Evolutionary conservation across 2,113 vertebrate genomes (phyloP), one percentile per base, ranked within the genome.

Genomic region (Hiodon alosoides): DNA sequence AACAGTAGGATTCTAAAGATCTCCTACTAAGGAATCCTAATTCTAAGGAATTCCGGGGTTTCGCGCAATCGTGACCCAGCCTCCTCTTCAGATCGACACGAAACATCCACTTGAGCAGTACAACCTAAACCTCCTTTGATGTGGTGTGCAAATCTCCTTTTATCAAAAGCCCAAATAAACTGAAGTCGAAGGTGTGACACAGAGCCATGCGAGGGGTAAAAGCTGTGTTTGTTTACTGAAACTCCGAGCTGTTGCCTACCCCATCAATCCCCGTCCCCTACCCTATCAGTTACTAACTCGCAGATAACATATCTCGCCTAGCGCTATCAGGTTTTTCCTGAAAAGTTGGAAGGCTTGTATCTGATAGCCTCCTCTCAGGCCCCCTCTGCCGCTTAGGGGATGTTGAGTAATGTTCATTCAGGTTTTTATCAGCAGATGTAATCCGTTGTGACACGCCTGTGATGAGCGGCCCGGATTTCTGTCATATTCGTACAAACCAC

Each of bases 81-180:
- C 31, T 31, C 31, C 31, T 31, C 31, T 31, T 31, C 2, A 31
- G 31, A 31, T 31, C 31, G 31, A 31, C 31, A 31, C 31, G 31
- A 31, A 31, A 31, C 31, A 31, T 31, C 31, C 31, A 31, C 31
- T 31, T 31, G 31, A 31, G 31, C 50, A 3, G 51, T 13, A n/a
- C 14, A 53, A 13, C 50, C 13, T 16, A 16, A 53, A 69, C 67
- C 31, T 31, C 4, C 69, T 71, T 59, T 59, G 69, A 59, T 59
- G 69, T 31, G 7, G 10, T 54, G 83, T 76, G 78, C 83, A 92
- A 89, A 93, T 92, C 91, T 89, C 88, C 89, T 92, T 31, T 31
- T 86, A 90, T 92, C 90, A 92, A 91, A 91, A 83, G 86, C 81
- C 83, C 88, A 87, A 86, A 89, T 90, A 91, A 93, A 92, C 79